phyloP scores from a whole-genome alignment of 1,140 invertebrate species.

The Aculops lycopersici region DNA sequence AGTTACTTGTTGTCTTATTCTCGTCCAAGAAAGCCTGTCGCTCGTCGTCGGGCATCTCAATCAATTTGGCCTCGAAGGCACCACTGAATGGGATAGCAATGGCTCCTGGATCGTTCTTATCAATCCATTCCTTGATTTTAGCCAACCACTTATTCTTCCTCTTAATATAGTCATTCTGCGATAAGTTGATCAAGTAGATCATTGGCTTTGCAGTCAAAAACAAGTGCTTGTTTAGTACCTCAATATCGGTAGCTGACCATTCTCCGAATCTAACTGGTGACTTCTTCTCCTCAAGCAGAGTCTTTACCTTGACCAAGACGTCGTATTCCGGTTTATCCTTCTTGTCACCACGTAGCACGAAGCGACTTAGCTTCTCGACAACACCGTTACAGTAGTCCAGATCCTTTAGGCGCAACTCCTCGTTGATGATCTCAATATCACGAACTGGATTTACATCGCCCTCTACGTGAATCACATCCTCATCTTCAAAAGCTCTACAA shows the following conservation, averaged over 20 bases:
- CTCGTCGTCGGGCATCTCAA: conserved; percentile 52
- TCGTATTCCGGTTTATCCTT: conserved; percentile 84
- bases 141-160: conserved; percentile 97
- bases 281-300: conserved; percentile 50
- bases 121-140: conserved; percentile 97
- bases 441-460: conserved; percentile 86
- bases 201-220: conserved; percentile 94
- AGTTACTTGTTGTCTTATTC: conserved; percentile 34
- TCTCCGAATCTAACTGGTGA: conserved; percentile 66
- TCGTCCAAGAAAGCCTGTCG: conserved; percentile 41
- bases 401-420: conserved; percentile 80
- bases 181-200: conserved; percentile 84
- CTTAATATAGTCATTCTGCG: conserved; percentile 88
- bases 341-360: conserved; percentile 67
- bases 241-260: conserved; percentile 80
- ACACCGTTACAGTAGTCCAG: conserved; percentile 42
- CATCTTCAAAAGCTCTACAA: conserved; percentile 81
- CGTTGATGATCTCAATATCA: conserved; percentile 79
- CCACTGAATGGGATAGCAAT: conserved; percentile 80
- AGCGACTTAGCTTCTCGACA: conserved; percentile 55
- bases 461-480: conserved; percentile 88
- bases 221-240: conserved; percentile 75
- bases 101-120: conserved; percentile 76
- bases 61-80: conserved; percentile 46
- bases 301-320: conserved; percentile 48